Conservation (phyloP, 2,113 vertebrate species). For the Callithrix jacchus region DNA sequence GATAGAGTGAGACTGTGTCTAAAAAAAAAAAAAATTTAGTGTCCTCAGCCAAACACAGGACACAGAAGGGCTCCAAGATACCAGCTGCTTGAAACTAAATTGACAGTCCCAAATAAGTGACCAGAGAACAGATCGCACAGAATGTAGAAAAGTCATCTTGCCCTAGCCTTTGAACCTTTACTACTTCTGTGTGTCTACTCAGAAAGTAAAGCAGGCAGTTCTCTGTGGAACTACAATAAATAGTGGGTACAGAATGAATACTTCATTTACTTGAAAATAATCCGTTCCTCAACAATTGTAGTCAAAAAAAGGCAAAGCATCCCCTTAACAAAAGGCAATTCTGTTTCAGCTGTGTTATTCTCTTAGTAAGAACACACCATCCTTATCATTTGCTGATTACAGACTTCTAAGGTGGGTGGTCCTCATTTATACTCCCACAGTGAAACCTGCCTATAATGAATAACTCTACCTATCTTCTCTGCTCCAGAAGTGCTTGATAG, state of each 20-base stretch:
- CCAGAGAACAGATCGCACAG: background rate
- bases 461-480: background rate
- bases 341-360: background rate
- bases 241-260: constrained; percentile 8
- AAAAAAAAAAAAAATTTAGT: no score
- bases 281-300: constrained; percentile 15
- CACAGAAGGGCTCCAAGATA: background rate
- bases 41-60: background rate
- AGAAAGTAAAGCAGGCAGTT: background rate
- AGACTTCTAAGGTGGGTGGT: background rate
- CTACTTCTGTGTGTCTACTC: background rate
- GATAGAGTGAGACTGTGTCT: no score
- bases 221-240: background rate
- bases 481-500: background rate
- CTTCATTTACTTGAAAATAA: constrained; percentile 44
- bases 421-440: background rate
- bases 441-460: background rate
- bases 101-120: background rate
- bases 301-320: constrained; percentile 35
- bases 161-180: constrained; percentile 10
- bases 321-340: constrained; percentile 41
- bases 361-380: background rate
- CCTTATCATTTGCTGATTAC: constrained; percentile 39
- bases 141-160: constrained; percentile 19
- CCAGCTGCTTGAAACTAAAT: background rate